Evolutionary conservation across 1,140 invertebrate genomes (phyloP).

Genomic region (Heterodera carotae): DNA sequence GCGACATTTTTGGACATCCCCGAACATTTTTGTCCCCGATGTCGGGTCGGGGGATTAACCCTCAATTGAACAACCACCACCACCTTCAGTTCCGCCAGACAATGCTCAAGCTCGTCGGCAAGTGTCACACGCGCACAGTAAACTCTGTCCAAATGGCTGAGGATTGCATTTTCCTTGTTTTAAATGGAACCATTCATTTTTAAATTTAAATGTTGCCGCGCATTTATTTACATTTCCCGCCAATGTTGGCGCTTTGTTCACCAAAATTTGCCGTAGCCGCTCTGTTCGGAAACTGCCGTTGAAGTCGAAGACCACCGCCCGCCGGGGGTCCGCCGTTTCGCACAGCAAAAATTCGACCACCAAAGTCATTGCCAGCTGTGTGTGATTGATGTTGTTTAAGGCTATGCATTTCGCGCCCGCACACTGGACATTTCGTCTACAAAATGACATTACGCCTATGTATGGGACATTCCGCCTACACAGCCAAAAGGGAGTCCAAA

Average conservation of each 20-base stretch:
- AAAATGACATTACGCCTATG: background rate
- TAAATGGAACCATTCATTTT: background rate
- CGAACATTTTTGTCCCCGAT: too few relatives aligned
- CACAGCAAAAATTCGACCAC: slow-evolving; percentile 24
- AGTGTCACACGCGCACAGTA: background rate
- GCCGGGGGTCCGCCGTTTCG: background rate
- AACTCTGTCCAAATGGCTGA: background rate
- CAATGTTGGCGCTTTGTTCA: background rate
- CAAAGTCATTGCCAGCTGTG: slow-evolving; percentile 22
- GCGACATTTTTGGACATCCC: too few relatives aligned
- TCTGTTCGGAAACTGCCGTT: slow-evolving; percentile 22
- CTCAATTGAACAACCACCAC: too few relatives aligned
- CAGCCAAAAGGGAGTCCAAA: too few relatives aligned
- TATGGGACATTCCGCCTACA: too few relatives aligned
- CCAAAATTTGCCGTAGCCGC: slow-evolving; percentile 16
- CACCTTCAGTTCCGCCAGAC: background rate
- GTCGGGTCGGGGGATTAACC: too few relatives aligned
- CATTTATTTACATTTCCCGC: background rate
- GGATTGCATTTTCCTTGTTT: background rate
- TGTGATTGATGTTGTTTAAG: background rate
- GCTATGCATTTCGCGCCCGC: too few relatives aligned
- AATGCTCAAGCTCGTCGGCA: background rate
- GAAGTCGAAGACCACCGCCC: slow-evolving; percentile 16
- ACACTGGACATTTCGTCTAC: too few relatives aligned
- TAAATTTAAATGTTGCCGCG: too few relatives aligned